A percentile compares a stretch with the other conserved stretches of the same genome.
Conservation (phyloP, 2,888 invertebrate genomes). For the Ischnus inquisitorius region DNA sequence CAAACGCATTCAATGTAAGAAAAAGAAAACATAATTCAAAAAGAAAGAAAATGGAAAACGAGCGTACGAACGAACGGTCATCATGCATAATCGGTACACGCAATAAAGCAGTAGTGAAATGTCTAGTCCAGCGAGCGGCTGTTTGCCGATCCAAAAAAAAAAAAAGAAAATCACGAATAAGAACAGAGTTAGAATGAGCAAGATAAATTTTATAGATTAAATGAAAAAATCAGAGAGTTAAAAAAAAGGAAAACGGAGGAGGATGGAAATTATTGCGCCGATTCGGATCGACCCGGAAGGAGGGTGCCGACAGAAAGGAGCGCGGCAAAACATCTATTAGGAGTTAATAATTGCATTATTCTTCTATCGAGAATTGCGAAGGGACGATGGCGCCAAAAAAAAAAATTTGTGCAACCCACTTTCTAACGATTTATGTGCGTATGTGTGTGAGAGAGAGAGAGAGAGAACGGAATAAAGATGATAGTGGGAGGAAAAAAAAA, state of each 20-base stretch:
- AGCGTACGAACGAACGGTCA: slow-evolving; percentile 61
- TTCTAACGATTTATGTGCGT: slow-evolving; percentile 58
- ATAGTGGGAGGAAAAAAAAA: slow-evolving; percentile 23
- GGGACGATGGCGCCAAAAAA: slow-evolving; percentile 69
- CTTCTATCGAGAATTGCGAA: slow-evolving; percentile 76
- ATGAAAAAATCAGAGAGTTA: slow-evolving; percentile 59
- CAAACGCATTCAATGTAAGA: slow-evolving; percentile 25
- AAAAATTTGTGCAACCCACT: slow-evolving; percentile 70
- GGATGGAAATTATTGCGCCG: slow-evolving; percentile 69
- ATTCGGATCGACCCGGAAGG: slow-evolving; percentile 59
- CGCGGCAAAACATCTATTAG: slow-evolving; percentile 73
- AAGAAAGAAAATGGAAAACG: slow-evolving; percentile 47
- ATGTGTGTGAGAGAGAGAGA: slow-evolving; percentile 38
- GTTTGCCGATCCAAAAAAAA: slow-evolving; percentile 82
- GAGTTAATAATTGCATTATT: slow-evolving; percentile 74
- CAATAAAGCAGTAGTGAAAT: slow-evolving; percentile 84
- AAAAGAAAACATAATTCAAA: slow-evolving; percentile 18
- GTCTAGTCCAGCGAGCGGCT: slow-evolving; percentile 85
- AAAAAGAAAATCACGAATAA: slow-evolving; percentile 65
- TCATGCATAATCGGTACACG: slow-evolving; percentile 71
- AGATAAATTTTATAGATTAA: slow-evolving; percentile 69
- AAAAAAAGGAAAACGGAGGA: slow-evolving; percentile 41
- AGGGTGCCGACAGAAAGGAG: slow-evolving; percentile 64
- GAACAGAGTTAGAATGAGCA: slow-evolving; percentile 60
- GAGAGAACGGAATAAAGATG: slow-evolving; percentile 48